These are phyloP conservation scores for Lycocorax pyrrhopterus DNA, from an alignment of 2,113 vertebrate genomes.

Conservation along the genomic window DNA sequence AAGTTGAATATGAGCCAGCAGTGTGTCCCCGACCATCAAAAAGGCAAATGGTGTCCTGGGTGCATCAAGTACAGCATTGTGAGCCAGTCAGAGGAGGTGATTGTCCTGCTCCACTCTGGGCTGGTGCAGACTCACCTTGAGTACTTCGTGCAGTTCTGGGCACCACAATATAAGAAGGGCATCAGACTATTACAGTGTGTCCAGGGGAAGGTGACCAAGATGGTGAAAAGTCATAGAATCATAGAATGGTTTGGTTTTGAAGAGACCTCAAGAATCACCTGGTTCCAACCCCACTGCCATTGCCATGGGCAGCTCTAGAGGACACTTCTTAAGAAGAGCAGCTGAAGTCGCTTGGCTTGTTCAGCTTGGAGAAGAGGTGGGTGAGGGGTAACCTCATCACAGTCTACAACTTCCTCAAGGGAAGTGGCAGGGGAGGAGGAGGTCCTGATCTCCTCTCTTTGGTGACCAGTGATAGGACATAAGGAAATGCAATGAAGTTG, in stretches of 20 bases:
- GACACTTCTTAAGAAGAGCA: neutral
- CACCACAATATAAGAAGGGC: neutral
- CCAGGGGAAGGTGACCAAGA: neutral
- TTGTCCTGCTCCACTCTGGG: neutral
- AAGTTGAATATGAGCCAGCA: neutral
- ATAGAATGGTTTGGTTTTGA: neutral
- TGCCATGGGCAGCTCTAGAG: neutral
- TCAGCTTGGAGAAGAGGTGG: neutral
- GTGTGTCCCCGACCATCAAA: neutral
- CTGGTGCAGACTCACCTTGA: neutral
- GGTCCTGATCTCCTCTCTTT: neutral
- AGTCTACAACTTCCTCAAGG: neutral
- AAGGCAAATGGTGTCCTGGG: neutral
- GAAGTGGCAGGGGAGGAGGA: rapidly evolving
- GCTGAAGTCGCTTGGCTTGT: neutral
- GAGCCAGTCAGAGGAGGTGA: neutral
- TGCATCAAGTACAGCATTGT: neutral
- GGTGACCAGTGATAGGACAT: neutral
- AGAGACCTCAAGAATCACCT: no score
- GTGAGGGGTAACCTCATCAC: neutral
- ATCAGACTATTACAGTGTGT: neutral
- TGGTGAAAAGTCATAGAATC: neutral
- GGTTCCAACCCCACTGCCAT: neutral
- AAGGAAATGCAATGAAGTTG: neutral
- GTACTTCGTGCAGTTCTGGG: neutral